phyloP scores from a whole-genome alignment of 2,797 vertebrate species.

The Furcifer pardalis region DNA sequence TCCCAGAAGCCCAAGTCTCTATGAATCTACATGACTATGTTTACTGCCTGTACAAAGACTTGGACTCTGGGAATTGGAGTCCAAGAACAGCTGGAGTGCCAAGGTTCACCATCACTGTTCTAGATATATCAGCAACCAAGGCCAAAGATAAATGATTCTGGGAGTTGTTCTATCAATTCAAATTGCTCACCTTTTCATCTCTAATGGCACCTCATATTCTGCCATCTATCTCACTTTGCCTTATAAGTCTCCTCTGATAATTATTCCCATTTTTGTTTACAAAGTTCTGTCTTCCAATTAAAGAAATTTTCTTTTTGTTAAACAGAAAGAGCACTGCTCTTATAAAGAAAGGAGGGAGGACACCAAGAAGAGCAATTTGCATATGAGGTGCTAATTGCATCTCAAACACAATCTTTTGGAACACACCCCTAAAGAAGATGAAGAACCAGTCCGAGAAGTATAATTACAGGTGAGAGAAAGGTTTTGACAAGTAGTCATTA shows the following conservation, averaged over 20 bases:
- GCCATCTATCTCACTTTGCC: neutral
- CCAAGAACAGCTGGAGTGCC: too few relatives aligned
- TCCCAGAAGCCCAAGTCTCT: too few relatives aligned
- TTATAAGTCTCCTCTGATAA: neutral
- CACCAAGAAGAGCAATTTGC: neutral
- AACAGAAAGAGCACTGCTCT: neutral
- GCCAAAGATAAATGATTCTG: neutral
- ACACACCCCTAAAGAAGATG: slow-evolving; percentile 21
- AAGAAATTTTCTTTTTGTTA: neutral
- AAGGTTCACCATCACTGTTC: too few relatives aligned
- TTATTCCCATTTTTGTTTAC: too few relatives aligned
- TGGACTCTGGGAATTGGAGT: too few relatives aligned
- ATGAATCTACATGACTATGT: too few relatives aligned
- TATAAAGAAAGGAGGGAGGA: neutral
- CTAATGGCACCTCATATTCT: neutral
- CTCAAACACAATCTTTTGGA: too few relatives aligned
- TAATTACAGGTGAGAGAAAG: neutral
- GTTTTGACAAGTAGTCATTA: neutral
- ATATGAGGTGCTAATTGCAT: neutral
- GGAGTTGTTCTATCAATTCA: neutral
- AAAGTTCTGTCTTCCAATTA: neutral
- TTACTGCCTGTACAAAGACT: too few relatives aligned
- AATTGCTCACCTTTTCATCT: neutral
- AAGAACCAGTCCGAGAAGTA: neutral
- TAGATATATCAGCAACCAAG: neutral